Evolutionary conservation across 2,797 vertebrate genomes (phyloP).

Genomic region (Protosalanx chinensis): DNA sequence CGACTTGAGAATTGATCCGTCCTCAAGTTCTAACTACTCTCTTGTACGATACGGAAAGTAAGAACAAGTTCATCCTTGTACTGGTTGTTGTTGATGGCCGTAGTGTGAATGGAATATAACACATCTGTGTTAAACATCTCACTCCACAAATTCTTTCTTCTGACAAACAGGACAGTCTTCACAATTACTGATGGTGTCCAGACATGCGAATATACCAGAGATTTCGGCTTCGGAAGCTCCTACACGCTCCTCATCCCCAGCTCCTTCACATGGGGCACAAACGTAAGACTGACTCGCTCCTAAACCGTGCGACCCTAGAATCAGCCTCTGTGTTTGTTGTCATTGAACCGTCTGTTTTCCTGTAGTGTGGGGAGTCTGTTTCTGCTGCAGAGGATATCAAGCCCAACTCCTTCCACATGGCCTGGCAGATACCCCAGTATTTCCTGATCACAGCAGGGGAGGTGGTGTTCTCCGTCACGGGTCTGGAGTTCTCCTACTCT

Average conservation of each 20-base stretch:
- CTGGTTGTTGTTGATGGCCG: too few species aligned
- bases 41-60: slow-evolving; percentile 72
- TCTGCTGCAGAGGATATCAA: slow-evolving; percentile 72
- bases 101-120: too few species aligned
- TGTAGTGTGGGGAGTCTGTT: slow-evolving; percentile 60
- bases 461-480: slow-evolving; percentile 93
- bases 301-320: not conserved
- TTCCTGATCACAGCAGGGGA: slow-evolving; percentile 90
- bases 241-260: slow-evolving; percentile 76
- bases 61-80: slow-evolving; percentile 44
- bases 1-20: slow-evolving; percentile 29
- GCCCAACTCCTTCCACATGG: slow-evolving; percentile 84
- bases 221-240: slow-evolving; percentile 81
- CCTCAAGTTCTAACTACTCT: slow-evolving; percentile 66
- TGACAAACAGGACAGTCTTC: slow-evolving; percentile 48
- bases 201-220: slow-evolving; percentile 56
- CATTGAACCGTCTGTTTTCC: slow-evolving; percentile 17
- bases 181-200: not conserved
- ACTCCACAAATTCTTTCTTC: not conserved
- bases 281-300: slow-evolving; percentile 54
- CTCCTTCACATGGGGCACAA: slow-evolving; percentile 40
- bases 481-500: slow-evolving; percentile 93
- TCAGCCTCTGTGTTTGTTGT: not conserved
- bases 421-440: slow-evolving; percentile 96
- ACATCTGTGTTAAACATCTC: too few species aligned